Evolutionary conservation across 2,888 invertebrate species (phyloP), one percentile per base, ranked within the genome.

Genomic region (Heliothis peltigera): DNA sequence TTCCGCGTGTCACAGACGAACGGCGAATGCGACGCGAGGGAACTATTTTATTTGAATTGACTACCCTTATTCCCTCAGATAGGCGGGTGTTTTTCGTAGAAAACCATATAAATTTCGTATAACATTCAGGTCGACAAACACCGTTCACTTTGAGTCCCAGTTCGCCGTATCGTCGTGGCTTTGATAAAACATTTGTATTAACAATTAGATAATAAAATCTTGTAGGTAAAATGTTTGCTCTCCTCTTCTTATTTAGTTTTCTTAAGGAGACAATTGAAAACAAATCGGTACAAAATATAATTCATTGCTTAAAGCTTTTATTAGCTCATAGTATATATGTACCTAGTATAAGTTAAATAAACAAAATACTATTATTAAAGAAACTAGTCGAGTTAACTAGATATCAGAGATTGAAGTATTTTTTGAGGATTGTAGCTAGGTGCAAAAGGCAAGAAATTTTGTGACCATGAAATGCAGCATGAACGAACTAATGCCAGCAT

Each of bases 41-140:
- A 67, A 46, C 48, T 17, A 60, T 67, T 67, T 64, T 46, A 72
- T 67, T 75, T 69, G 70, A 53, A 69, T 52, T 49, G 52, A 59
- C 56, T 68, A 66, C 56, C 54, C 49, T 56, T 55, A 49, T 59
- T 56, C 42, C 39, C 19, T 19, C 17, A 39, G 42, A 64, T 22
- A 32, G 18, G 64, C 48, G 48, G 17, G n/a, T 72, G 48, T 69
- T 70, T 39, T 62, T 44, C 15, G 17, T 10, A 32, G 51, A 49
- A 32, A 32, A 59, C 57, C 43, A 22, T 56, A 62, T 69, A 39
- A 61, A 53, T 59, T 48, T 12, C 10, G 32, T 51, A 19, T 17
- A 35, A 43, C 55, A 68, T 69, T 76, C 46, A 62, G 19, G 39
- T 39, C 39, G 7, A 32, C n/a, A 67, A 62, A 55, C 48, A 22